phyloP scores from a whole-genome alignment of 2,113 vertebrate genomes.

The Empidonax alnorum region DNA sequence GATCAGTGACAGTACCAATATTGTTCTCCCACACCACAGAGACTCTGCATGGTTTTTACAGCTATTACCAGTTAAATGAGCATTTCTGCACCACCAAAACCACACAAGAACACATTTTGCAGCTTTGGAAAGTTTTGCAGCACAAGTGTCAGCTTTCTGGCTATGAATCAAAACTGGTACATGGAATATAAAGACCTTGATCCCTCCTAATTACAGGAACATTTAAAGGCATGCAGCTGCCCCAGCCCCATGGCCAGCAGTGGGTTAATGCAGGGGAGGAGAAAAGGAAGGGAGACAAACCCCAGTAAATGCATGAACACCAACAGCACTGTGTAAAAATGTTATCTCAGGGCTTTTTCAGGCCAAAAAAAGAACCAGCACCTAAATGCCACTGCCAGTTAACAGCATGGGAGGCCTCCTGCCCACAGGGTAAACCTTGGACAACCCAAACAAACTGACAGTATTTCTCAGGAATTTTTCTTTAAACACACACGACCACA shows the following conservation, averaged over 20 bases:
- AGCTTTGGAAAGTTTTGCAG: neutral
- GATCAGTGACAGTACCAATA: neutral
- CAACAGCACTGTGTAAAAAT: neutral
- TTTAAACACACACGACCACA: neutral
- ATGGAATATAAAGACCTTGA: neutral
- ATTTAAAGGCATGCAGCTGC: neutral
- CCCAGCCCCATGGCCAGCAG: neutral
- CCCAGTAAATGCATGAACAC: neutral
- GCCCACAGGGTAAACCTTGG: neutral
- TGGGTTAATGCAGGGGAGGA: neutral
- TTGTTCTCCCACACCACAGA: neutral
- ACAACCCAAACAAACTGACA: constrained; percentile 27
- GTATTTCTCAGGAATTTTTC: neutral
- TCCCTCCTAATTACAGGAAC: neutral
- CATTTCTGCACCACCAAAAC: neutral
- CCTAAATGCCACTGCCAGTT: neutral
- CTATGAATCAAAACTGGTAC: neutral
- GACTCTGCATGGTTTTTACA: neutral
- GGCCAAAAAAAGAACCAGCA: neutral
- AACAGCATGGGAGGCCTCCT: neutral
- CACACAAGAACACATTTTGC: neutral
- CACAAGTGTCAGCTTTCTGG: neutral
- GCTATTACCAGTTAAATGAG: neutral
- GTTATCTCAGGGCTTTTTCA: neutral
- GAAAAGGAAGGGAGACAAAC: neutral